A percentile compares a stretch with the other conserved stretches of the same genome.
These are phyloP conservation scores for Diceros bicornis DNA, from an alignment of 2,797 vertebrate genomes.

Conservation along the genomic window DNA sequence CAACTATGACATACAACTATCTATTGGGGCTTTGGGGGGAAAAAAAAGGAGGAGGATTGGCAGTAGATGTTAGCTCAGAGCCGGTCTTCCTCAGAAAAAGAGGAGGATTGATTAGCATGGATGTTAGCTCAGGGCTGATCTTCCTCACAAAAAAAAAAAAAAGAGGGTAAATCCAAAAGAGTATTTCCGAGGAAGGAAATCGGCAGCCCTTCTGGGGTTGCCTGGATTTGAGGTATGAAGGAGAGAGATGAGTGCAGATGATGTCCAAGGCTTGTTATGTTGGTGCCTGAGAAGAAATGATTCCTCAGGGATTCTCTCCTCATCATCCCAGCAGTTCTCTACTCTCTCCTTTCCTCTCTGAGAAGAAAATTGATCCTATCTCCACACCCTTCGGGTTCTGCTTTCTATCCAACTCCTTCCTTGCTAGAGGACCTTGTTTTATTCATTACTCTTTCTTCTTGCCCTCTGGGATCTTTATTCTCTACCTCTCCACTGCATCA, in stretches of 20 bases:
- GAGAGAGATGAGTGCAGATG: not conserved
- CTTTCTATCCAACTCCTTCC: not conserved
- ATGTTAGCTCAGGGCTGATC: too few species aligned
- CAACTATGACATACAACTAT: too few species aligned
- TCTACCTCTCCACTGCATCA: not conserved
- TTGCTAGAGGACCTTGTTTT: not conserved
- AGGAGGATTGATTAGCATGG: too few species aligned
- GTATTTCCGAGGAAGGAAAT: not conserved
- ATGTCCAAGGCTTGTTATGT: not conserved
- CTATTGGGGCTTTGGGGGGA: too few species aligned
- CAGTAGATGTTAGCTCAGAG: too few species aligned
- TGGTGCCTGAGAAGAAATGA: not conserved
- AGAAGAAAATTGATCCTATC: constrained; percentile 6
- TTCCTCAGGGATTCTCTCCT: not conserved
- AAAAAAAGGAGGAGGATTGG: too few species aligned
- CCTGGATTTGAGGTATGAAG: not conserved
- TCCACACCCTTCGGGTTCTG: not conserved
- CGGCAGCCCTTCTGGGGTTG: not conserved
- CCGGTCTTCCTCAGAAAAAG: too few species aligned
- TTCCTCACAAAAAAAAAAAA: not conserved
- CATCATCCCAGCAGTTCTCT: not conserved
- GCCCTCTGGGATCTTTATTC: not conserved
- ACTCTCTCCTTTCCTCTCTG: not conserved
- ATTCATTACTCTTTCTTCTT: not conserved
- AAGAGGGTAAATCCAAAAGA: not conserved